Base-by-base conservation (phyloP, 92 coral and sea anemone species). In the Zoanthus gigantus region DNA sequence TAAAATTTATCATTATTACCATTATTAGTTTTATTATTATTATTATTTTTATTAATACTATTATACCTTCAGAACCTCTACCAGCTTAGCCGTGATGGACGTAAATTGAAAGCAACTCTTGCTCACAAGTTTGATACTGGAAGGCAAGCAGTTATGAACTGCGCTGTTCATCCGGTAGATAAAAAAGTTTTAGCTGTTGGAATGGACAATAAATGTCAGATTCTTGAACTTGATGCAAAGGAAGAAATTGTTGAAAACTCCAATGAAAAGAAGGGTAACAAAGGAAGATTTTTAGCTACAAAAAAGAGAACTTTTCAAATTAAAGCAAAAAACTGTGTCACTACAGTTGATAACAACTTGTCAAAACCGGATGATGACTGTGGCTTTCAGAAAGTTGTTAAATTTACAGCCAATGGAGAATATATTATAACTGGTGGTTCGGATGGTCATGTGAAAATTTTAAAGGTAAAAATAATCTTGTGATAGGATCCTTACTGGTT, bases 81-180 rank as follows among this genome's bases (percentile, higher is more conserved):
- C 87, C 89, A 91, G 65, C 92, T 97, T 16, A 91, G 90, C 6
- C 93, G 91, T 53, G 91, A 84, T 78, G 86, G 93, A 14, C 90
- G 91, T 18, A 88, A 72, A n/a, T 92, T 97, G 0, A 95, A 89
- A 76, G 98, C 98, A 15, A 89, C 89, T 31, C 90, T 85, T 79
- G 96, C 93, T 17, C 94, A 97, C 87, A 93, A 94, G 82, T 96
- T 95, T 95, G 99, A 97, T 46, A 93, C 99, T 46, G 99, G 96
- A 56, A 90, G 95, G 58, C 89, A 95, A 74, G 96, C 99, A 6
- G 92, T 97, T 30, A 97, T 97, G 99, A 97, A 97, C 89, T 94
- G 98, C 83, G 97, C 98, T 15, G 89, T 95, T 42, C 96, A 97
- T 57, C 99, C 99, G 8, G 74, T 30, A 31, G 74, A 87, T 16